phyloP scores from a whole-genome alignment of 2,113 vertebrate genomes.

The Sylvilagus bachmani region DNA sequence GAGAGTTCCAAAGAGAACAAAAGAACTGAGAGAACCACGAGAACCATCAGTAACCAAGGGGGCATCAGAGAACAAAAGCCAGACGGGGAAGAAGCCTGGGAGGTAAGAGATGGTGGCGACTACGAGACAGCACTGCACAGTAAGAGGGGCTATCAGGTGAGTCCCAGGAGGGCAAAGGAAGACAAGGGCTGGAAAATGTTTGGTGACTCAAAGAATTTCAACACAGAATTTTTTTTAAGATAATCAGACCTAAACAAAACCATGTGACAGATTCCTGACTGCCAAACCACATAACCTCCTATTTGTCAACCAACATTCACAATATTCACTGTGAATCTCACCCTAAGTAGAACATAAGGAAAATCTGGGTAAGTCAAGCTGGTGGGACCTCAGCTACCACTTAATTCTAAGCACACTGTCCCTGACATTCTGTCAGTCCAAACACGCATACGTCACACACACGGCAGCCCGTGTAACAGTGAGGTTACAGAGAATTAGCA shows the following conservation, averaged over 20 bases:
- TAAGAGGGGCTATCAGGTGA: no score
- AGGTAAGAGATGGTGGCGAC: background rate
- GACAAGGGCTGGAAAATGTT: background rate
- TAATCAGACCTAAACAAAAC: constrained; percentile 68
- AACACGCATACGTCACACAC: background rate
- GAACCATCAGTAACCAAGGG: background rate
- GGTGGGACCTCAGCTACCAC: constrained; percentile 57
- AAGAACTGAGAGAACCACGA: background rate
- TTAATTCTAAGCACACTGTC: constrained; percentile 36
- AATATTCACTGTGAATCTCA: constrained; percentile 55
- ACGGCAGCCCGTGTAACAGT: background rate
- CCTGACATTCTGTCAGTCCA: constrained; percentile 33
- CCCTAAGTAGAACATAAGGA: constrained; percentile 60
- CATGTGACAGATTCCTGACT: constrained; percentile 70
- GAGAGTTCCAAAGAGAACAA: constrained; percentile 17
- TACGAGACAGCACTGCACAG: background rate
- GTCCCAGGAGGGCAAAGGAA: background rate
- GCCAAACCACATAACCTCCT: constrained; percentile 75
- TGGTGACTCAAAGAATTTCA: constrained; percentile 17
- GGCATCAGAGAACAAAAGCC: background rate
- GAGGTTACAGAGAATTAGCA: constrained; percentile 6
- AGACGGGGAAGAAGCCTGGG: background rate
- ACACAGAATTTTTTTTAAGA: background rate
- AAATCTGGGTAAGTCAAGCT: constrained; percentile 60
- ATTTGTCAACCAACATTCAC: constrained; percentile 76